Evolutionary conservation across 2,113 vertebrate genomes (phyloP), one percentile per base, ranked within the genome.

Genomic region (Cheirogaleus medius): DNA sequence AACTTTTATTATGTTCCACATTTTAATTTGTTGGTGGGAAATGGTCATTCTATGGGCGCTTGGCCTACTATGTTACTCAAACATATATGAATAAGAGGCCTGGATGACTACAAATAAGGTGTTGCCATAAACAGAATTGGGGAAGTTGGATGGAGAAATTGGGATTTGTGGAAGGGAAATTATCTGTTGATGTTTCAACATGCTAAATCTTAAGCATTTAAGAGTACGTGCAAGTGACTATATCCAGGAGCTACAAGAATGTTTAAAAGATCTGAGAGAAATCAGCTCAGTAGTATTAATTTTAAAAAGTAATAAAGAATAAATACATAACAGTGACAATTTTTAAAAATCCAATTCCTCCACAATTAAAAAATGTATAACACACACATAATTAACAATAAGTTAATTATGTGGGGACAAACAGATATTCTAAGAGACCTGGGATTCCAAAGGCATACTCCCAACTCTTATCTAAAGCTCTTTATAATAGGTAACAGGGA

Each of bases 331-430:
- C n/a, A 78, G 69, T 54, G n/a, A 77, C 8, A 56, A 63, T 82
- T 91, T 69, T 77, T 49, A 49, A 88, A 88, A 66, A 77, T 47
- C 27, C 3, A 96, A 21, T 73, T 80, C 10, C 27, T 85, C 42
- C 73, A 96, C 21, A 88, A 74, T 63, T 77, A 90, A 76, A 85
- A 95, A 93, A 73, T 15, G 68, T 87, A 80, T 14, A 90, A 11
- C 13, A 78, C 25, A 20, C 71, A 78, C 25, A 20, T 77, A 90
- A 68, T 21, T 87, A 86, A 95, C 17, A 77, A 52, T 14, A 91
- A 37, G 15, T 58, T 95, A 52, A 52, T 37, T 71, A 42, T 87
- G 37, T 58, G 64, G 66, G 23, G 54, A 83, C 34, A 95, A 93
- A 81, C 0, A 81, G 27, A 81, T 58, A 82, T 14, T 89, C 37